Percentiles rank a stretch among this genome's conserved stretches.
phyloP scores from a whole-genome alignment of 1,140 invertebrate species.

The Lordiphosa clarofinis region DNA sequence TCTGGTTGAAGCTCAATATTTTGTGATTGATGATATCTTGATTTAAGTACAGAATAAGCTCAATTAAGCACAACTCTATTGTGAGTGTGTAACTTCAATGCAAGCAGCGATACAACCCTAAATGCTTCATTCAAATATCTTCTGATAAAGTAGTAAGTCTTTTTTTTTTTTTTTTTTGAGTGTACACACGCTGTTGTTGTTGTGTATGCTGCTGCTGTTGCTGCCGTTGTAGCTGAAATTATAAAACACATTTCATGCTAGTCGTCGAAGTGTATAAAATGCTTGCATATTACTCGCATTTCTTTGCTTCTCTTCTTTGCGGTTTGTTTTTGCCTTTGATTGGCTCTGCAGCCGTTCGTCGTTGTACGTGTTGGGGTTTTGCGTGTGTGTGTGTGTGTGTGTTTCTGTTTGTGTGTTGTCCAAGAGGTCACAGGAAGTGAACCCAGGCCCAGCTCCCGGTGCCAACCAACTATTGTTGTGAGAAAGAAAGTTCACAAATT shows the following conservation, averaged over 20 bases:
- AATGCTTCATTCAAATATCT: too few relatives aligned
- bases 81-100: too few relatives aligned
- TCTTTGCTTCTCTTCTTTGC: conserved; percentile 23
- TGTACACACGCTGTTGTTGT: not conserved
- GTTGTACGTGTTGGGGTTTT: conserved; percentile 47
- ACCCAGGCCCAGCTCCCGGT: conserved; percentile 11
- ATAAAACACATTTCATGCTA: conserved; percentile 48
- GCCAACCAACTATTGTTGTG: conserved; percentile 31
- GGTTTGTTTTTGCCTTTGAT: conserved; percentile 39
- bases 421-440: conserved; percentile 57
- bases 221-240: conserved; percentile 42
- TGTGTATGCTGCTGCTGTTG: conserved; percentile 4
- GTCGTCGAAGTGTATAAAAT: conserved; percentile 58
- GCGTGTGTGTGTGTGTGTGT: too few relatives aligned
- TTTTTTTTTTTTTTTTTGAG: not conserved
- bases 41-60: too few relatives aligned
- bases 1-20: too few relatives aligned
- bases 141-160: too few relatives aligned
- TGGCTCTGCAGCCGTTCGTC: conserved; percentile 31
- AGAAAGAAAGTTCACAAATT: conserved; percentile 12
- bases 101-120: too few relatives aligned
- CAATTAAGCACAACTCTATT: too few relatives aligned
- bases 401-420: not conserved
- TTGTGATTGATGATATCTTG: too few relatives aligned
- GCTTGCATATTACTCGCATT: conserved; percentile 64